phyloP scores from a whole-genome alignment of 2,113 vertebrate species.

The Cyprinodon brontotheroides region DNA sequence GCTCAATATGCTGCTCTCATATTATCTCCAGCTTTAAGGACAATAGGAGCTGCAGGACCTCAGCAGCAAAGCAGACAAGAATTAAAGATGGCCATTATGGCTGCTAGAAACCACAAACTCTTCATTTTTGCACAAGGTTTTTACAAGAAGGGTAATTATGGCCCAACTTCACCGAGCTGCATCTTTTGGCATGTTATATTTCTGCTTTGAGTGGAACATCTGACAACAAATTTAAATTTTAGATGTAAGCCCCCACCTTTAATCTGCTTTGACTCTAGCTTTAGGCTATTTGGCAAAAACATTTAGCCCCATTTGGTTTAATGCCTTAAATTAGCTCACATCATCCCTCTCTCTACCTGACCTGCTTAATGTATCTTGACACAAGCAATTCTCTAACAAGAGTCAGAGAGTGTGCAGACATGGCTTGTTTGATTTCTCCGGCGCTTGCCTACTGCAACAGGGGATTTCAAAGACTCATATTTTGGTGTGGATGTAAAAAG shows the following conservation, averaged over 20 bases:
- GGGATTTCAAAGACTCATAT: constrained; percentile 58
- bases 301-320: constrained; percentile 67
- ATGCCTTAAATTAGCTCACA: constrained; percentile 61
- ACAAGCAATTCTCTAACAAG: constrained; percentile 59
- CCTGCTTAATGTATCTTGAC: constrained; percentile 68
- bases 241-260: constrained; percentile 54
- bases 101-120: constrained; percentile 61
- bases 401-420: constrained; percentile 36
- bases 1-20: constrained; percentile 35
- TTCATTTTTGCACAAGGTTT: constrained; percentile 59
- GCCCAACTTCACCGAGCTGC: constrained; percentile 35
- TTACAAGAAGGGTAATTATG: constrained; percentile 61
- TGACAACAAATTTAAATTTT: constrained; percentile 52
- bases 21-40: constrained; percentile 62
- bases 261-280: constrained; percentile 65
- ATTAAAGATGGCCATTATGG: constrained; percentile 71
- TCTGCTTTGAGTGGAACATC: constrained; percentile 53
- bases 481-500: constrained; percentile 51
- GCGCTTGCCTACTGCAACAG: constrained; percentile 19
- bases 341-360: constrained; percentile 41
- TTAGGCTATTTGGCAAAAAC: constrained; percentile 72
- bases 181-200: constrained; percentile 54
- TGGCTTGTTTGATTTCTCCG: constrained; percentile 30
- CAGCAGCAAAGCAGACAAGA: constrained; percentile 71
- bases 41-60: constrained; percentile 62